Percentiles rank a stretch among this genome's conserved stretches.
Evolutionary conservation across 2,797 vertebrate species (phyloP).

Genomic region (Sebastes kiyomatsui): DNA sequence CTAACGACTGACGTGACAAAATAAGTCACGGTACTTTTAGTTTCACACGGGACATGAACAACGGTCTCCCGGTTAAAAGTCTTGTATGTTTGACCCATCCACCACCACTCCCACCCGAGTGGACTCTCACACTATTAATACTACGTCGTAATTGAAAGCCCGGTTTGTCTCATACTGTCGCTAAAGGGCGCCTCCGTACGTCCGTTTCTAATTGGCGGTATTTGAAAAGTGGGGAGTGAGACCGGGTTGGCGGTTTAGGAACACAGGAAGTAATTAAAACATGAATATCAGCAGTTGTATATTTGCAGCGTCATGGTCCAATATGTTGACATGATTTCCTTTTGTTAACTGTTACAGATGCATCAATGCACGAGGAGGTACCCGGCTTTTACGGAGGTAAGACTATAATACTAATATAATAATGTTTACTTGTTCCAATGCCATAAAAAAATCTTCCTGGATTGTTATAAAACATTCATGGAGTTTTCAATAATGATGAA

Average conservation of each 20-base stretch:
- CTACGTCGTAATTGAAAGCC: too few relatives aligned
- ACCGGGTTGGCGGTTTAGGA: background rate
- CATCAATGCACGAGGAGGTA: conserved; percentile 40
- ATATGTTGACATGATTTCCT: conserved; percentile 23
- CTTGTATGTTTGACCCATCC: too few relatives aligned
- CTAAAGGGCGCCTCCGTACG: too few relatives aligned
- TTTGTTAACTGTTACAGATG: conserved; percentile 59
- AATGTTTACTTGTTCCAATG: background rate
- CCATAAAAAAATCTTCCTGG: background rate
- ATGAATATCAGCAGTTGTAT: background rate
- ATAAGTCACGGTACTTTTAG: too few relatives aligned
- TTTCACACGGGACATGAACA: too few relatives aligned
- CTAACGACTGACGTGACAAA: too few relatives aligned
- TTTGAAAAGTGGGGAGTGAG: too few relatives aligned
- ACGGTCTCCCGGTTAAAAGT: too few relatives aligned
- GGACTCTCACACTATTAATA: too few relatives aligned
- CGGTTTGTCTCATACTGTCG: too few relatives aligned
- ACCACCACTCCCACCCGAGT: too few relatives aligned
- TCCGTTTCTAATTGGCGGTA: too few relatives aligned
- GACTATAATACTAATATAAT: background rate
- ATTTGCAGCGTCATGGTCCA: background rate
- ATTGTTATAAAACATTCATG: background rate
- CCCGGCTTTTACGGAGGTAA: conserved; percentile 74
- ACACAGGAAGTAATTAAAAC: background rate
- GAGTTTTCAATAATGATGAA: background rate